Evolutionary conservation across 2,888 invertebrate species (phyloP).

Genomic region (Scaptomyza tumidula): DNA sequence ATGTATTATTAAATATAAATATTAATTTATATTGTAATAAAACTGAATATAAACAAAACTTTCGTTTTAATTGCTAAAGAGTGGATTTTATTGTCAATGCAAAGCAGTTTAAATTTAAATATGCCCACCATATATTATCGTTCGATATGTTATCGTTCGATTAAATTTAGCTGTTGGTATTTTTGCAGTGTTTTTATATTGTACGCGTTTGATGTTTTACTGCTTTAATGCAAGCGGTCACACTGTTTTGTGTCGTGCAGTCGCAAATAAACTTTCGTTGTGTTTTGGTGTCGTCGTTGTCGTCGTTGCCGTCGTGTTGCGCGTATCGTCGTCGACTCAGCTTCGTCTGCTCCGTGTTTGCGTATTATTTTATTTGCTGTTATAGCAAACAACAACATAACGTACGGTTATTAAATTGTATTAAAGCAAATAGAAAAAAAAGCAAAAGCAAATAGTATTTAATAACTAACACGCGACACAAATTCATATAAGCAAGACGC

Average conservation of each 20-base stretch:
- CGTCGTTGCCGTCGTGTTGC: slow-evolving; percentile 50
- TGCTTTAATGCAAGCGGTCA: slow-evolving; percentile 20
- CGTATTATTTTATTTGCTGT: slow-evolving; percentile 45
- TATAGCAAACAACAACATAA: slow-evolving; percentile 2
- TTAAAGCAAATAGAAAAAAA: slow-evolving; percentile 27
- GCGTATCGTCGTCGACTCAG: slow-evolving; percentile 40
- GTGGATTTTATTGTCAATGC: too few species aligned
- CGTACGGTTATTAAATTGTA: slow-evolving; percentile 38
- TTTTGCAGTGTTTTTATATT: background rate
- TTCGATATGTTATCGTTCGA: background rate
- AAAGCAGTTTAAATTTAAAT: background rate
- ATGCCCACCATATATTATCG: too few species aligned
- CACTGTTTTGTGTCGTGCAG: slow-evolving; percentile 23
- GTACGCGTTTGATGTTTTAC: slow-evolving; percentile 2
- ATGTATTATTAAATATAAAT: slow-evolving; percentile 79
- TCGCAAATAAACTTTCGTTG: slow-evolving; percentile 44
- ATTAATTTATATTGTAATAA: slow-evolving; percentile 78
- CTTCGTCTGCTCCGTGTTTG: slow-evolving; percentile 8
- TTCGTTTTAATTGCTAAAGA: too few species aligned
- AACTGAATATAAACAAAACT: slow-evolving; percentile 59
- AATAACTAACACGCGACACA: slow-evolving; percentile 22
- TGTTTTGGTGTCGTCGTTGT: slow-evolving; percentile 56
- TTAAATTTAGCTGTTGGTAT: background rate
- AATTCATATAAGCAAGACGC: slow-evolving; percentile 3
- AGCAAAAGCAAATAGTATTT: slow-evolving; percentile 20